A percentile compares a stretch with the other conserved stretches of the same genome.
These are phyloP conservation scores for Ceratina australensis DNA, from an alignment of 1,140 invertebrate genomes.

Conservation along the genomic window DNA sequence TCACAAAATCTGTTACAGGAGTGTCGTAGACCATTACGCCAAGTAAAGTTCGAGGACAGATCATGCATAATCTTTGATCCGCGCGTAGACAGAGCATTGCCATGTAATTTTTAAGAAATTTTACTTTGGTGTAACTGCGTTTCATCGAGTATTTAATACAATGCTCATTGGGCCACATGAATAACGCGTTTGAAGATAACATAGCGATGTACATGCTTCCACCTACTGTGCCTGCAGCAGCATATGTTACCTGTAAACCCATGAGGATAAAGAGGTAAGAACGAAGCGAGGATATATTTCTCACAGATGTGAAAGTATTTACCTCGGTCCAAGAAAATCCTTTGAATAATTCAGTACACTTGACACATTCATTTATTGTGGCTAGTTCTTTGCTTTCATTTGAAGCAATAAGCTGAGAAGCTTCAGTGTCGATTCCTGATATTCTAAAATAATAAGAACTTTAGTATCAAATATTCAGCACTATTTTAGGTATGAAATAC, in stretches of 20 bases:
- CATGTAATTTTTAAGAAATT: constrained; percentile 61
- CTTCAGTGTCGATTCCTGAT: constrained; percentile 41
- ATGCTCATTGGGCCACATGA: constrained; percentile 60
- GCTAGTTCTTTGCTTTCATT: not conserved
- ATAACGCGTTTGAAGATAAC: constrained; percentile 56
- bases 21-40: constrained; percentile 60
- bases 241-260: constrained; percentile 58
- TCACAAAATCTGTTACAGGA: constrained; percentile 64
- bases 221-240: constrained; percentile 21
- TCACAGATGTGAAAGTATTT: not conserved
- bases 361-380: constrained; percentile 32
- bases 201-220: constrained; percentile 56
- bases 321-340: constrained; percentile 46
- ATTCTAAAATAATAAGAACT: constrained; percentile 51
- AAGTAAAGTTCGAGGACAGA: constrained; percentile 67
- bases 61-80: constrained; percentile 60
- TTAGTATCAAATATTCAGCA: not conserved
- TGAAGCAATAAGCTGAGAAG: constrained; percentile 26
- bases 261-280: too few relatives aligned
- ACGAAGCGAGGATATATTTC: not conserved
- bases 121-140: constrained; percentile 63
- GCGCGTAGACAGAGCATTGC: constrained; percentile 64
- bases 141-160: constrained; percentile 42
- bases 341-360: constrained; percentile 34
- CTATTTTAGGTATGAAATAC: not conserved